Conservation (phyloP, 2,888 invertebrate species). For the Limenitis camilla region DNA sequence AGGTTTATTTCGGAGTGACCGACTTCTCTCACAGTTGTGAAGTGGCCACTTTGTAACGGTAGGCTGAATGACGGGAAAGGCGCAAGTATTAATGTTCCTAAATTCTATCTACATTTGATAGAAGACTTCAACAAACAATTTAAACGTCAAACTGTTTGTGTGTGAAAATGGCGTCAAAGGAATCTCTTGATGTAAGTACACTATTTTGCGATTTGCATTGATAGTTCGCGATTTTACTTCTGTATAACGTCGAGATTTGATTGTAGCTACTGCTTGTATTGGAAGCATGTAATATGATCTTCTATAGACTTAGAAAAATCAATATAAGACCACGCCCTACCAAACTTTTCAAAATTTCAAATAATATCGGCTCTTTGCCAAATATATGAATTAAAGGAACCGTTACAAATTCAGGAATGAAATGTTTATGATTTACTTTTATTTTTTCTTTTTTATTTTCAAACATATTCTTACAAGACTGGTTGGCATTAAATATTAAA, state of each 20-base stretch:
- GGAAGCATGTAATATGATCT: not conserved
- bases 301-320: constrained; percentile 8
- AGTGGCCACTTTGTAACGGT: no score
- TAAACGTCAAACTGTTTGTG: constrained; percentile 62
- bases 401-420: not conserved
- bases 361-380: constrained; percentile 14
- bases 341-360: constrained; percentile 5
- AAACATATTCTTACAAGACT: no score
- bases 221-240: not conserved
- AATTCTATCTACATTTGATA: constrained; percentile 36
- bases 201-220: constrained; percentile 26
- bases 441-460: no score
- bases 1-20: no score
- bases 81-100: no score
- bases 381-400: constrained; percentile 11
- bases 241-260: not conserved
- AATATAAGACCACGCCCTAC: constrained; percentile 21
- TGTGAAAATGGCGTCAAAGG: constrained; percentile 74
- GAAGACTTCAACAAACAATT: constrained; percentile 27
- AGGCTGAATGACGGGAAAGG: no score
- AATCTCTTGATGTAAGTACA: constrained; percentile 69
- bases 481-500: no score
- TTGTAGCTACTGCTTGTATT: not conserved
- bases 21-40: no score
- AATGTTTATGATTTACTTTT: no score